phyloP scores from a whole-genome alignment of 2,888 invertebrate species.

The Chloroclystis v-ata region DNA sequence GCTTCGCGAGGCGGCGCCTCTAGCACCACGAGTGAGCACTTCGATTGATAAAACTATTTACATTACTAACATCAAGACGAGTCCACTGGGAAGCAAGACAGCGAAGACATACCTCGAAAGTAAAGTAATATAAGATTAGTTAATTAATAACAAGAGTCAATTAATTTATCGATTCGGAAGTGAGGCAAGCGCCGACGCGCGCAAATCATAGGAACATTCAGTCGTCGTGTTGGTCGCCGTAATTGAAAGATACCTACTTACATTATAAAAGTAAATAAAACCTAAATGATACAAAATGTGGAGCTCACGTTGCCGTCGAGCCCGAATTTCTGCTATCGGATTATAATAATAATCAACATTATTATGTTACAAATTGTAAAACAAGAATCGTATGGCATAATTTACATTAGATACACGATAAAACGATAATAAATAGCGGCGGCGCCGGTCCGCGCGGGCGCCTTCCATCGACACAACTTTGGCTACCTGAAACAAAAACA shows the following conservation, averaged over 20 bases:
- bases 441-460: not conserved
- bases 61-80: constrained; percentile 14
- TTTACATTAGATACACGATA: constrained; percentile 44
- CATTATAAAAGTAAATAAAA: constrained; percentile 41
- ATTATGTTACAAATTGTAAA: constrained; percentile 63
- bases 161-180: no score
- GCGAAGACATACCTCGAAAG: constrained; percentile 4
- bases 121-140: not conserved
- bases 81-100: constrained; percentile 14
- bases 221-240: constrained; percentile 52
- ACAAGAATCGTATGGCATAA: constrained; percentile 66
- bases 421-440: constrained; percentile 54
- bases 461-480: not conserved
- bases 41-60: constrained; percentile 15
- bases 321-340: constrained; percentile 36
- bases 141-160: constrained; percentile 1
- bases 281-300: constrained; percentile 41
- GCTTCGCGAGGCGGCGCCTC: not conserved
- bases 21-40: constrained; percentile 59
- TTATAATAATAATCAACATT: constrained; percentile 50
- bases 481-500: not conserved
- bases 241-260: constrained; percentile 51
- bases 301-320: constrained; percentile 2
- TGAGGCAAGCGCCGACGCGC: constrained; percentile 48
- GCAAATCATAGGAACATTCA: constrained; percentile 55